These are phyloP conservation scores for Formica exsecta DNA, from an alignment of 1,140 invertebrate genomes.

Conservation along the genomic window DNA sequence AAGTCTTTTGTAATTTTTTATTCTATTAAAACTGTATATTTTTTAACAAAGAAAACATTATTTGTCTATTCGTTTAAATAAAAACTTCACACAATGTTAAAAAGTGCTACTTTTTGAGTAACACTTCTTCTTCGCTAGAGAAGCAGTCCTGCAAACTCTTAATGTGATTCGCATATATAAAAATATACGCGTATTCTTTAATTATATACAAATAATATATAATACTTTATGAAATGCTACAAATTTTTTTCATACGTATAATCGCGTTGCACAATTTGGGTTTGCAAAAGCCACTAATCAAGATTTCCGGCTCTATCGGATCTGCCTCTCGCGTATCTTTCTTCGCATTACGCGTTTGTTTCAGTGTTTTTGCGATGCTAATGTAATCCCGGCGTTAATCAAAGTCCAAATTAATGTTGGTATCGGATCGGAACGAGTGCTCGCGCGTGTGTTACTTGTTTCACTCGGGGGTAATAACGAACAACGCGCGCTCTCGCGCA, in stretches of 20 bases:
- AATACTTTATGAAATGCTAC: not conserved
- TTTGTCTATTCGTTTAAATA: no score
- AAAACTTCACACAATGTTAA: not conserved
- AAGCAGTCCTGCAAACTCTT: no score
- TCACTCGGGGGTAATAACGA: constrained; percentile 41
- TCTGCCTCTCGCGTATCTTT: not conserved
- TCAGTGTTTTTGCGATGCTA: constrained; percentile 52
- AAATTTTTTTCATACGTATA: not conserved
- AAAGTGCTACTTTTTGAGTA: not conserved
- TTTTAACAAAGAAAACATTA: no score
- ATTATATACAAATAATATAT: no score
- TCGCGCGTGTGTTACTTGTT: constrained; percentile 37
- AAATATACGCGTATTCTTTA: no score
- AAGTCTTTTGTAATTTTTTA: no score
- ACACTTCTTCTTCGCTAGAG: no score
- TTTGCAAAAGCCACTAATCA: constrained; percentile 26
- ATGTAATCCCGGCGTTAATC: constrained; percentile 58
- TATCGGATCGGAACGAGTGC: constrained; percentile 29
- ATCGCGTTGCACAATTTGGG: not conserved
- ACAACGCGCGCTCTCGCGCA: constrained; percentile 50
- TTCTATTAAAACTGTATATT: no score
- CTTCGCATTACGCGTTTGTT: constrained; percentile 13
- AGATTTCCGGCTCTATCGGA: not conserved
- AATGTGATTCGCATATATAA: no score
- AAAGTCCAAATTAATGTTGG: constrained; percentile 55